A percentile compares a stretch with the other conserved stretches of the same genome.
Evolutionary conservation across 2,113 vertebrate species (phyloP).

Genomic region (Crotalus tigris): DNA sequence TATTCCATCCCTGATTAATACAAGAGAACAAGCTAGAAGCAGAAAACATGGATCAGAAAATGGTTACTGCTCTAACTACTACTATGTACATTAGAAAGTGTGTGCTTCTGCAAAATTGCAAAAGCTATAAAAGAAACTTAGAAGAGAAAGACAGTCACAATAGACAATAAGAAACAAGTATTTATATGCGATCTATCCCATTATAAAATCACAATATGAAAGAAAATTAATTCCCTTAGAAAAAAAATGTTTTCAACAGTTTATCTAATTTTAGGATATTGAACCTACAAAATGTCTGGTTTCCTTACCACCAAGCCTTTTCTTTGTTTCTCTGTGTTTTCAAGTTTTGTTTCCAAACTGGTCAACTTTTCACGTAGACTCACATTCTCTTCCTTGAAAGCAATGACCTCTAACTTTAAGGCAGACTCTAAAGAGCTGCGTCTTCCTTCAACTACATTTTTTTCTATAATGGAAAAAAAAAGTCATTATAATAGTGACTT

Average conservation of each 20-base stretch:
- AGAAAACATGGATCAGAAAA: background rate
- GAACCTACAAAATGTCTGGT: background rate
- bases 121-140: background rate
- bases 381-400: conserved; percentile 26
- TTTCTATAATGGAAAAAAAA: conserved; percentile 50
- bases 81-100: background rate
- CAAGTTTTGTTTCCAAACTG: conserved; percentile 49
- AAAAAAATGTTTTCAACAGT: background rate
- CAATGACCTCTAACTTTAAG: conserved; percentile 37
- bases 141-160: background rate
- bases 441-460: conserved; percentile 49
- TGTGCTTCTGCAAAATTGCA: background rate
- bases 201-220: background rate
- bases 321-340: conserved; percentile 53
- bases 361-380: conserved; percentile 46
- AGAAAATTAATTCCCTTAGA: background rate
- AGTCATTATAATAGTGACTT: background rate
- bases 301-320: conserved; percentile 62
- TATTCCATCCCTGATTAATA: background rate
- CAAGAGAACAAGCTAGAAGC: background rate
- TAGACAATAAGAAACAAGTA: background rate
- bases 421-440: conserved; percentile 43
- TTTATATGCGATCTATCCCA: background rate
- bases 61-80: background rate
- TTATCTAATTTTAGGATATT: background rate